Evolutionary conservation across 2,888 invertebrate species (phyloP).

Genomic region (Watsonalla cultraria): DNA sequence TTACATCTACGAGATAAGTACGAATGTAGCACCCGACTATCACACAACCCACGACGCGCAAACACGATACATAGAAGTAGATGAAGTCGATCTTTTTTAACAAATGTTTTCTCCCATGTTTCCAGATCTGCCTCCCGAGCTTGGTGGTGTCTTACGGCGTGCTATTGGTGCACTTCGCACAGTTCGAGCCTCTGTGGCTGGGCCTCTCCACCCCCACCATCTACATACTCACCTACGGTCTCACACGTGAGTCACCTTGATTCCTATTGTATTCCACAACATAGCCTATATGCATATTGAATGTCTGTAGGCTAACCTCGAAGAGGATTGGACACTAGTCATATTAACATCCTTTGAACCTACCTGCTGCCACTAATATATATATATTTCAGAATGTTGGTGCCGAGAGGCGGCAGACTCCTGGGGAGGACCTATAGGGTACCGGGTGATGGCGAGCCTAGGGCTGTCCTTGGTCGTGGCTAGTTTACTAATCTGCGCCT

Average conservation of each 20-base stretch:
- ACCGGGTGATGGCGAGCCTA: constrained; percentile 55
- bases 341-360: too few species aligned
- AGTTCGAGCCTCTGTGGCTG: constrained; percentile 53
- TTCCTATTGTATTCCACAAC: too few species aligned
- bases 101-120: constrained; percentile 10
- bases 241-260: constrained; percentile 55
- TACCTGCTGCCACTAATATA: too few species aligned
- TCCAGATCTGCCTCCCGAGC: constrained; percentile 62
- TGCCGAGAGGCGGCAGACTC: constrained; percentile 71
- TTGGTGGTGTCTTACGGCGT: constrained; percentile 65
- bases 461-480: constrained; percentile 50
- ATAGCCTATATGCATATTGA: too few species aligned
- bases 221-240: constrained; percentile 52
- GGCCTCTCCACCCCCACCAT: constrained; percentile 57
- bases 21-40: too few species aligned
- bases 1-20: too few species aligned
- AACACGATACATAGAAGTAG: too few species aligned
- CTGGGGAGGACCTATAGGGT: constrained; percentile 61
- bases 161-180: constrained; percentile 49
- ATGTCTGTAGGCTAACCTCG: too few species aligned
- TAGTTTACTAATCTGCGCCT: constrained; percentile 50
- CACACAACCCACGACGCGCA: too few species aligned
- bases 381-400: constrained; percentile 65
- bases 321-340: too few species aligned
- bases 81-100: neutral